Percentiles rank a stretch among this genome's conserved stretches.
These are phyloP conservation scores for Cryptus armator DNA, from an alignment of 2,888 invertebrate species.

Conservation along the genomic window DNA sequence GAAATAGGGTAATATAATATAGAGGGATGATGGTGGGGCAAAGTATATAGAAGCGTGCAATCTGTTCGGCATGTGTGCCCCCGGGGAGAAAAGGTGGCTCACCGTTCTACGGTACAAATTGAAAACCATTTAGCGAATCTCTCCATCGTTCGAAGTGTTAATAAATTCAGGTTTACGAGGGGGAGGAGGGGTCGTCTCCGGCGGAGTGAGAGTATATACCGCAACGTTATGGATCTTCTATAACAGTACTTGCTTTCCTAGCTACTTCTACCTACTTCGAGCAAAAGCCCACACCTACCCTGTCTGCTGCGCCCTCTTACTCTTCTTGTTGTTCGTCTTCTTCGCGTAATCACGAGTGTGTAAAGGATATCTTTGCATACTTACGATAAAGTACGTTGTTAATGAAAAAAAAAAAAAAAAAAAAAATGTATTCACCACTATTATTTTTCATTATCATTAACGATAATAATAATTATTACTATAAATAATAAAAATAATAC, in stretches of 20 bases:
- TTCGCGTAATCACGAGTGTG: constrained; percentile 36
- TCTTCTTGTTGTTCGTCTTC: constrained; percentile 38
- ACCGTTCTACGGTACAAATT: constrained; percentile 82
- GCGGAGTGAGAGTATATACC: constrained; percentile 48
- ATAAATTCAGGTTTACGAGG: constrained; percentile 84
- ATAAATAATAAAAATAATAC: too few relatives aligned
- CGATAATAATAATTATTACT: not conserved
- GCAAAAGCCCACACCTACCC: constrained; percentile 44
- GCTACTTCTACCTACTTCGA: constrained; percentile 19
- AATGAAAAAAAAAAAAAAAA: not conserved
- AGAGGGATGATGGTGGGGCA: constrained; percentile 60
- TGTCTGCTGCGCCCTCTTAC: constrained; percentile 43
- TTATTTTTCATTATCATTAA: not conserved
- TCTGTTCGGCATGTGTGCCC: constrained; percentile 72
- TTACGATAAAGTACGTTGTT: not conserved
- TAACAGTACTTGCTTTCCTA: constrained; percentile 59
- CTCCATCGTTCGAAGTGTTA: constrained; percentile 82
- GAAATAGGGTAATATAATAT: constrained; percentile 54
- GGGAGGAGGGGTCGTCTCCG: constrained; percentile 57
- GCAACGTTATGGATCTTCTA: constrained; percentile 67
- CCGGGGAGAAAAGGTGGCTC: constrained; percentile 73
- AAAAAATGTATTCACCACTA: not conserved
- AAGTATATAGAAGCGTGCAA: constrained; percentile 66
- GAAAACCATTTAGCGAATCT: constrained; percentile 85
- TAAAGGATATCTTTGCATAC: constrained; percentile 14